Evolutionary conservation across 2,113 vertebrate genomes (phyloP), one percentile per base, ranked within the genome.

Genomic region (Struthio camelus): DNA sequence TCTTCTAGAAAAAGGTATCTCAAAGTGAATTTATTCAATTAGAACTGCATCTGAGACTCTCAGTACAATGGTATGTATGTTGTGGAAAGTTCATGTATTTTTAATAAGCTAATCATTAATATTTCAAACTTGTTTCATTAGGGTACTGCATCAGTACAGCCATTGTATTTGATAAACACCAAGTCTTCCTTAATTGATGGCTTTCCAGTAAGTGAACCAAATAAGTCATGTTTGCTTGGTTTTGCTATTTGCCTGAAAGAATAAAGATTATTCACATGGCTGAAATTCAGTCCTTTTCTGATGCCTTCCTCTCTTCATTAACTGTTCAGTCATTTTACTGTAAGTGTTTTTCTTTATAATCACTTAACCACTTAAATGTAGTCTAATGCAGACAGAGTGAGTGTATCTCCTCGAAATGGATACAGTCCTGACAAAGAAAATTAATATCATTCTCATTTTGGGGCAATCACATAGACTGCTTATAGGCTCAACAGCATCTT

Each of bases 71-170:
- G 0, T 44, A 0, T 23, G 17, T 36, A 27, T 72, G 25, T 38
- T 53, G n/a, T 72, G 27, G 15, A 66, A 85, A 72, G 34, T 61
- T 61, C 28, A 95, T 93, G 30, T 64, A 82, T 84, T 89, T 94
- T 95, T 90, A 86, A 93, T 85, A 69, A 6, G 46, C 13, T 65
- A 16, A 84, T 81, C 70, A 80, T 94, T 94, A 93, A 90, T 92
- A 72, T 93, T 95, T 91, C 42, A 96, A 66, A 56, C 3, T 8
- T 76, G 6, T 79, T 94, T 92, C 56, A 72, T 85, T 91, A 81
- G 44, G 42, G 32, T 73, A 44, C 32, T 56, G 17, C 23, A 32
- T 50, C 80, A 80, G 3, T 53, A 69, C 1, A 1, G n/a, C 9
- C 53, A 10, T 11, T 4, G 2, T 18, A 44, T 67, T 69, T 69